phyloP scores from a whole-genome alignment of 2,113 vertebrate species.

The Callospermophilus lateralis region DNA sequence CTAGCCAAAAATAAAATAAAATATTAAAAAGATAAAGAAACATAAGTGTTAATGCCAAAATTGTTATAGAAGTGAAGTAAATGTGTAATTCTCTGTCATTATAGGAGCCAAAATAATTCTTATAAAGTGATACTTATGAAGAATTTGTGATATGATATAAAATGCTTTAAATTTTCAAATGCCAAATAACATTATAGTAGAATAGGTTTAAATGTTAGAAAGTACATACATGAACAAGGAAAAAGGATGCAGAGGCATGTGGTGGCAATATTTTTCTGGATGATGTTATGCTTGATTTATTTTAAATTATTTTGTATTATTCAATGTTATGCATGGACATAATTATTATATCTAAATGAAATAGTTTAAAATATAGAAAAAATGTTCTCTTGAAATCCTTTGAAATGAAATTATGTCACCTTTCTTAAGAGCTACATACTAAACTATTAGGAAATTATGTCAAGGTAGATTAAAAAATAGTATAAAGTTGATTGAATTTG shows the following conservation, averaged over 20 bases:
- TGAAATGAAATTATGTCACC: background rate
- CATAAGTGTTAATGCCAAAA: background rate
- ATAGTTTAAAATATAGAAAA: background rate
- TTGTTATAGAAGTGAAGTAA: background rate
- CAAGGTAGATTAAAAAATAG: background rate
- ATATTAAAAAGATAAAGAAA: background rate
- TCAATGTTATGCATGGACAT: background rate
- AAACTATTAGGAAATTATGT: constrained; percentile 6
- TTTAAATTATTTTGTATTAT: constrained; percentile 38
- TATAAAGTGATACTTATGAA: background rate
- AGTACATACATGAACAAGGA: background rate
- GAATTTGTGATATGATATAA: background rate
- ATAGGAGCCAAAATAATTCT: too few relatives aligned
- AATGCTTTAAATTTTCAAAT: constrained; percentile 20
- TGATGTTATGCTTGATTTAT: background rate
- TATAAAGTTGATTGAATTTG: constrained; percentile 27
- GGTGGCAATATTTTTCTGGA: background rate
- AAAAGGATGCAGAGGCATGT: background rate
- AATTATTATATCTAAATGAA: background rate
- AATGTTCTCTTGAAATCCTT: background rate
- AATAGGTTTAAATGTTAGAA: background rate
- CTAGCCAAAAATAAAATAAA: background rate
- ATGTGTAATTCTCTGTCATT: background rate
- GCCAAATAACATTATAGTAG: background rate
- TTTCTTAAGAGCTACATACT: background rate